Base-by-base conservation (phyloP, 1,140 invertebrate genomes). In the Centruroides sculpturatus region DNA sequence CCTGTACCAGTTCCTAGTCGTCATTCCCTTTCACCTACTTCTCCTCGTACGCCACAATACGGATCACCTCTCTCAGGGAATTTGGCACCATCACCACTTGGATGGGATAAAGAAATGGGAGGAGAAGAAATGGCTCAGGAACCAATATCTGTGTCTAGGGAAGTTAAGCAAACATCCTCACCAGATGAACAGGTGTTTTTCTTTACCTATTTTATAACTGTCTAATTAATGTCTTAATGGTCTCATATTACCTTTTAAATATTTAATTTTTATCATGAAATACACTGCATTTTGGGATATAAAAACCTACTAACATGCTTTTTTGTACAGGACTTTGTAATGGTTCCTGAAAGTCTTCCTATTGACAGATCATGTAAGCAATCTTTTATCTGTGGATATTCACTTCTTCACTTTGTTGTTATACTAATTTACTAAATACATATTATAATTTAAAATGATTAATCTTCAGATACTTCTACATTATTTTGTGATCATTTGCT, bases 1-100 rank as follows among this genome's bases (percentile, higher is more conserved):
- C 75, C 75, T 46, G 73, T 76, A 8, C 70, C 73, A 55, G 72
- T 75, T 7, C 73, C 74, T 35, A 64, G 35, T 51, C 54, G 68
- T 11, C 63, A 62, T 2, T 63, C 62, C 11, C 36, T 56, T 11
- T 64, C 65, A 5, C 59, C 55, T 34, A 46, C 11, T 7, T 49
- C 41, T 41, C 52, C 53, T n/a, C 41, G 8, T 41, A 11, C 46
- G 4, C 54, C 56, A 4, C 60, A 56, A 0, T 54, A 55, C 34
- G 56, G 53, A 10, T 62, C 61, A 47, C 56, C 61, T 46, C 8
- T 41, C 41, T 41, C 41, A 41, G 41, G 41, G 41, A 41, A 41
- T 41, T 41, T 41, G 5, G 41, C 41, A 6, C 8, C 41, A 3
- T 55, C 53, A 10, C 52, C 23, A 11, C 59, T 55, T 6, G 36